Percentiles rank a stretch among this genome's conserved stretches.
Conservation (phyloP, 2,797 vertebrate species). For the Bryconaethiops microstoma region DNA sequence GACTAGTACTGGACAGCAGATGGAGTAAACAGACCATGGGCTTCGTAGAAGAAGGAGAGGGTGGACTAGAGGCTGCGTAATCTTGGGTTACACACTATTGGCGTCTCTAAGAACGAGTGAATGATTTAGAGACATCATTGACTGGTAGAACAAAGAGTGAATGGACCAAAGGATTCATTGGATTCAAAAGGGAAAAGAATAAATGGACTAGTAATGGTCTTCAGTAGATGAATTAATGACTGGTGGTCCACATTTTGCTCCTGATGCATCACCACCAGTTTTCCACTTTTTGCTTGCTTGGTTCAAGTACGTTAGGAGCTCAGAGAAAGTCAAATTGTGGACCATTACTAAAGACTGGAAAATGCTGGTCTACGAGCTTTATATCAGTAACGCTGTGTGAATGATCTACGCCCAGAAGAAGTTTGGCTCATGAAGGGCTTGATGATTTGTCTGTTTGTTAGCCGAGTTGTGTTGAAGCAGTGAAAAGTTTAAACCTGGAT, state of each 20-base stretch:
- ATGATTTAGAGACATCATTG: neutral
- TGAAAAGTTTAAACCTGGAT: neutral
- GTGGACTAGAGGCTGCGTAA: too few relatives aligned
- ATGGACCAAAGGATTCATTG: too few relatives aligned
- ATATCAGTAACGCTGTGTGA: too few relatives aligned
- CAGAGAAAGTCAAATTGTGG: neutral
- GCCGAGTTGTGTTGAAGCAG: neutral
- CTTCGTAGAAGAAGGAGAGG: neutral
- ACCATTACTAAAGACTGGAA: too few relatives aligned
- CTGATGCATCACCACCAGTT: too few relatives aligned
- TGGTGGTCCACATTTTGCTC: too few relatives aligned
- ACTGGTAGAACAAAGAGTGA: neutral
- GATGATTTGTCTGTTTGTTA: neutral
- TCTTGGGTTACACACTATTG: too few relatives aligned
- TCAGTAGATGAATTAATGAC: too few relatives aligned
- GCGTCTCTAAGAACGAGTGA: too few relatives aligned
- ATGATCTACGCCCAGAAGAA: neutral
- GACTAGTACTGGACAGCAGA: too few relatives aligned
- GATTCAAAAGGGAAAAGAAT: neutral
- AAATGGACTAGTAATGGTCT: neutral
- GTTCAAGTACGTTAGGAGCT: neutral
- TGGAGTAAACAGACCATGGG: too few relatives aligned
- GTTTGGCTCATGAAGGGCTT: neutral
- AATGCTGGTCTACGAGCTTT: too few relatives aligned
- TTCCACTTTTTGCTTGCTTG: neutral